phyloP scores from a whole-genome alignment of 2,797 vertebrate species.

The Nannoperca obscura region DNA sequence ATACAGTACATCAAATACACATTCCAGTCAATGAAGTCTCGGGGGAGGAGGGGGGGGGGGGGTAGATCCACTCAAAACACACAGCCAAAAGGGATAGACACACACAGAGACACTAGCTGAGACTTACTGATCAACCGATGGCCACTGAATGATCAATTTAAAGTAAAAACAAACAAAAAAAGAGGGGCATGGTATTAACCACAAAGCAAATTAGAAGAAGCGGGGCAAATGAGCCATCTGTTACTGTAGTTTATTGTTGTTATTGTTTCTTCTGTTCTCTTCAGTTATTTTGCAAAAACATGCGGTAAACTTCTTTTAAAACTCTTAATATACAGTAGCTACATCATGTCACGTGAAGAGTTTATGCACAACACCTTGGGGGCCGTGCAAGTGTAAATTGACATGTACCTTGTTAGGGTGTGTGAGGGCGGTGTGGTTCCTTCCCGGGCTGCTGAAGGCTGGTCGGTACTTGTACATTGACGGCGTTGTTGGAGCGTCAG shows the following conservation, averaged over 20 bases:
- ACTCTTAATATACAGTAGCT: not conserved
- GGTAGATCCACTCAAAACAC: slow-evolving; percentile 74
- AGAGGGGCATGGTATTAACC: slow-evolving; percentile 78
- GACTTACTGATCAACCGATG: slow-evolving; percentile 87
- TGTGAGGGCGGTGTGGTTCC: slow-evolving; percentile 86
- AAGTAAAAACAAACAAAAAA: slow-evolving; percentile 76
- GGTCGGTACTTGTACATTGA: slow-evolving; percentile 97
- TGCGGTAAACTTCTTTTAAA: slow-evolving; percentile 5
- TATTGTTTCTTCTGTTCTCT: slow-evolving; percentile 10
- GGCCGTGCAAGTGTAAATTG: not conserved
- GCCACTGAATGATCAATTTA: slow-evolving; percentile 85
- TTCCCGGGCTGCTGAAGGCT: slow-evolving; percentile 90
- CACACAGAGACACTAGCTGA: slow-evolving; percentile 72
- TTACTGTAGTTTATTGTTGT: slow-evolving; percentile 18
- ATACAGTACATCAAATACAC: slow-evolving; percentile 65
- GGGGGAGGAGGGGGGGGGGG: slow-evolving; percentile 39
- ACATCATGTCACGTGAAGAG: not conserved
- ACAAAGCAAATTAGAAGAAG: slow-evolving; percentile 60
- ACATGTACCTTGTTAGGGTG: slow-evolving; percentile 85
- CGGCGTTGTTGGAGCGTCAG: slow-evolving; percentile 92
- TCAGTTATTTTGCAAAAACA: slow-evolving; percentile 7
- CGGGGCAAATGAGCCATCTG: slow-evolving; percentile 46
- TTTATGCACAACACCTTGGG: not conserved
- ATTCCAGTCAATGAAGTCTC: slow-evolving; percentile 79
- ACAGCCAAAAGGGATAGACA: slow-evolving; percentile 64